Evolutionary conservation across 2,888 invertebrate genomes (phyloP), one percentile per base, ranked within the genome.

Genomic region (Nineta flava): DNA sequence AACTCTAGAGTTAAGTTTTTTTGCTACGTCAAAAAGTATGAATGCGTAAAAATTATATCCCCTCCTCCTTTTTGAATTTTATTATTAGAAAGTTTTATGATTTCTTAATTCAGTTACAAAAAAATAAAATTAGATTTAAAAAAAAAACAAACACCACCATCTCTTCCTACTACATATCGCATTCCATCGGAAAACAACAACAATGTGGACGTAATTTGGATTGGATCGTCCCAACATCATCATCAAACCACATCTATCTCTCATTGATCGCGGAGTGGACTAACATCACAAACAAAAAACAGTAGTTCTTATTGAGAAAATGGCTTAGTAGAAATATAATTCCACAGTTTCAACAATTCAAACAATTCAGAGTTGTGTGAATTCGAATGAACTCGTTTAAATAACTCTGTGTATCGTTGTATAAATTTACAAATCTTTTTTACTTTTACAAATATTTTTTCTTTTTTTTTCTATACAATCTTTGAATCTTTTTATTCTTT

Each of bases 1-100:
- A 49, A 45, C 21, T 26, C 26, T 44, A 49, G 35, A 45, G n/a
- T 49, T 44, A 45, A 43, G 34, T 31, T 49, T 44, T 44, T 49
- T 44, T 44, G 44, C 34, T 49, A 49, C 49, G 38, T 35, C 34
- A 26, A 26, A 26, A 26, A 45, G 45, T 21, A 46, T 44, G 49
- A 49, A 44, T 44, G 35, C 26, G 44, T 21, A 44, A 44, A 17
- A 26, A 26, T 26, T 15, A 38, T 38, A 38, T 13, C 38, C 38
- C 15, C 38, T 38, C 15, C 38, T 38, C 38, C 38, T 13, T 13
- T 38, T 38, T 38, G n/a, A 38, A 38, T 38, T 38, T n/a, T 15
- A 38, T n/a, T 38, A 13, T 38, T 38, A 38, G n/a, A 15, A 6
- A n/a, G n/a, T 38, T 38, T 38, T 13, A 38, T 38, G 15, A 38